Evolutionary conservation across 2,797 vertebrate genomes (phyloP).

Genomic region (Chelidonichthys spinosus): DNA sequence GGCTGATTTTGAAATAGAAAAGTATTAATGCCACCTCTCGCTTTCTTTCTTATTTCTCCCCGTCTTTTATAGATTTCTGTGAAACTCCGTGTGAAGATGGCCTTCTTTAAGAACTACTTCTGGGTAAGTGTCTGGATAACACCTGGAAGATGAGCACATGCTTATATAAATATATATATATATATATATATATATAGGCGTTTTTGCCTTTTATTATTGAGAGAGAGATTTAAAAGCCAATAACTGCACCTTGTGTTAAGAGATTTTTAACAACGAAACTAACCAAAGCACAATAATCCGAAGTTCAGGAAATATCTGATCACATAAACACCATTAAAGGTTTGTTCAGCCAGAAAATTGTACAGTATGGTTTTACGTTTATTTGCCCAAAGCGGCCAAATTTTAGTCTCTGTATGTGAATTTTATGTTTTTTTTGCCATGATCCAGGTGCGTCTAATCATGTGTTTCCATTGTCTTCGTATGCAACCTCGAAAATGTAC

Average conservation of each 20-base stretch:
- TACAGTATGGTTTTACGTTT: too few relatives aligned
- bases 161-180: too few relatives aligned
- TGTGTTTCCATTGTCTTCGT: not conserved
- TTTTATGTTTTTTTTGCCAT: too few relatives aligned
- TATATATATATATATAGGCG: too few relatives aligned
- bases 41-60: conserved; percentile 11
- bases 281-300: not conserved
- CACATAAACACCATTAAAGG: not conserved
- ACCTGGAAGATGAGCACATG: not conserved
- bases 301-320: not conserved
- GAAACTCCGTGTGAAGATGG: conserved; percentile 70
- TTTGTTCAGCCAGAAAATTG: not conserved
- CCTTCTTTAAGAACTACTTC: conserved; percentile 80
- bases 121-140: conserved; percentile 73
- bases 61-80: conserved; percentile 57
- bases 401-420: too few relatives aligned
- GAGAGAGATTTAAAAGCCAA: not conserved
- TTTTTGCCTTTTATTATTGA: too few relatives aligned
- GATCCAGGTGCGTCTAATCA: rapidly evolving
- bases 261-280: not conserved
- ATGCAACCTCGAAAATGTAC: not conserved
- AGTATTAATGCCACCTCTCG: not conserved
- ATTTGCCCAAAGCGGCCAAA: not conserved
- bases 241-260: not conserved
- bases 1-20: conserved; percentile 2